Percentiles rank a stretch among this genome's conserved stretches.
phyloP scores from a whole-genome alignment of 2,113 vertebrate species.

The Salminus brasiliensis region DNA sequence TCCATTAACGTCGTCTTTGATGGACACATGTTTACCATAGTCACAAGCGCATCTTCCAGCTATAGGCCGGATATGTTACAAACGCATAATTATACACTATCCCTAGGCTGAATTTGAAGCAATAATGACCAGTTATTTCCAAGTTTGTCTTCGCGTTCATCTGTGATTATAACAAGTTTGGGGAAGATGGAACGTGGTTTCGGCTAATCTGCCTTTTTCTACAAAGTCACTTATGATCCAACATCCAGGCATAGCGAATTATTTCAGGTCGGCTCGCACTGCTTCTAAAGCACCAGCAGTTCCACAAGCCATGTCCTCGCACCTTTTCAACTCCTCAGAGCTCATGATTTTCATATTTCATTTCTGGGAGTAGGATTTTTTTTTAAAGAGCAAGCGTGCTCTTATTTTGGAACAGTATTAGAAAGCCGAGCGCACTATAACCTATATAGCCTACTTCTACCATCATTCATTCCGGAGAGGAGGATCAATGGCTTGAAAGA shows the following conservation, averaged over 20 bases:
- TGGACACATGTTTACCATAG: conserved; percentile 52
- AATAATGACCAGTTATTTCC: background rate
- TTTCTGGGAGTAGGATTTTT: too few species aligned
- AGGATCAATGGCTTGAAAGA: conserved; percentile 61
- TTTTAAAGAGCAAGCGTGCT: too few species aligned
- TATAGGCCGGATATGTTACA: background rate
- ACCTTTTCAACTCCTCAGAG: too few species aligned
- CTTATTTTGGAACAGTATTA: conserved; percentile 10
- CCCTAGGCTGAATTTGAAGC: background rate
- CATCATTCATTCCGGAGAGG: conserved; percentile 48
- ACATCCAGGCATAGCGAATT: background rate
- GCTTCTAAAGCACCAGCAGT: background rate
- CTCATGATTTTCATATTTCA: too few species aligned
- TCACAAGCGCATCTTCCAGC: conserved; percentile 12
- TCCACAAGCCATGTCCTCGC: too few species aligned
- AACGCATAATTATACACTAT: background rate
- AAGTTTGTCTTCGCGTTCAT: background rate
- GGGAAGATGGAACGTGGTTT: background rate
- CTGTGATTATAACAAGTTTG: background rate
- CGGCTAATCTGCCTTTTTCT: background rate
- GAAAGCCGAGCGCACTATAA: background rate
- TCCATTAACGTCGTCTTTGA: conserved; percentile 46
- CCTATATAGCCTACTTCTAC: background rate
- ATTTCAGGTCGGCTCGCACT: background rate
- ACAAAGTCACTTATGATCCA: background rate